Evolutionary conservation across 2,113 vertebrate genomes (phyloP).

Genomic region (Labeo catla): DNA sequence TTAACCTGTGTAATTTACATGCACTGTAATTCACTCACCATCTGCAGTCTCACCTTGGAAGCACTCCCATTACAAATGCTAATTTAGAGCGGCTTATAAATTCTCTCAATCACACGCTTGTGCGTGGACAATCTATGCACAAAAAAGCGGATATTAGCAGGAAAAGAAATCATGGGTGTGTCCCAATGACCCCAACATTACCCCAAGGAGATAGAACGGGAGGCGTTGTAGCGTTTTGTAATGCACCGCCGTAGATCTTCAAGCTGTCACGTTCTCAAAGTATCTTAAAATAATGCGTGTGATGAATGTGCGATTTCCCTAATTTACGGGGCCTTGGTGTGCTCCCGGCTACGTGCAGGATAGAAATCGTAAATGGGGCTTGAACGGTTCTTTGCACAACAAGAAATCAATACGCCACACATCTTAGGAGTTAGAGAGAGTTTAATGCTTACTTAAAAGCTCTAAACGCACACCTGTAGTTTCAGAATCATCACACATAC

Average conservation of each 20-base stretch:
- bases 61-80: slow-evolving; percentile 63
- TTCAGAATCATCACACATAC: slow-evolving; percentile 30
- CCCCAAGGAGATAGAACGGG: slow-evolving; percentile 65
- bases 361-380: slow-evolving; percentile 99
- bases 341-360: slow-evolving; percentile 91
- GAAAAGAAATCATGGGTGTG: slow-evolving; percentile 77
- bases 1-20: slow-evolving; percentile 60
- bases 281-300: slow-evolving; percentile 96
- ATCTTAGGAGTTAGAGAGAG: slow-evolving; percentile 80
- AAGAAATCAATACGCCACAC: slow-evolving; percentile 97
- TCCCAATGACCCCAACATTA: slow-evolving; percentile 79
- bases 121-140: background rate
- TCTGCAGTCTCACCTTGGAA: slow-evolving; percentile 55
- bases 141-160: slow-evolving; percentile 41
- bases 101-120: slow-evolving; percentile 43
- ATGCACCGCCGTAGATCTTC: slow-evolving; percentile 78
- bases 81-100: slow-evolving; percentile 63
- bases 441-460: slow-evolving; percentile 81
- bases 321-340: slow-evolving; percentile 92
- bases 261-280: slow-evolving; percentile 84
- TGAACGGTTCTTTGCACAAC: slow-evolving; percentile 97
- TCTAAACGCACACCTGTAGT: slow-evolving; percentile 64
- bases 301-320: slow-evolving; percentile 99
- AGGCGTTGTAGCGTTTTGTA: slow-evolving; percentile 64
- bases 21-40: slow-evolving; percentile 55